Evolutionary conservation across 2,888 invertebrate genomes (phyloP), one percentile per base, ranked within the genome.

Genomic region (Stegophylla sp.): DNA sequence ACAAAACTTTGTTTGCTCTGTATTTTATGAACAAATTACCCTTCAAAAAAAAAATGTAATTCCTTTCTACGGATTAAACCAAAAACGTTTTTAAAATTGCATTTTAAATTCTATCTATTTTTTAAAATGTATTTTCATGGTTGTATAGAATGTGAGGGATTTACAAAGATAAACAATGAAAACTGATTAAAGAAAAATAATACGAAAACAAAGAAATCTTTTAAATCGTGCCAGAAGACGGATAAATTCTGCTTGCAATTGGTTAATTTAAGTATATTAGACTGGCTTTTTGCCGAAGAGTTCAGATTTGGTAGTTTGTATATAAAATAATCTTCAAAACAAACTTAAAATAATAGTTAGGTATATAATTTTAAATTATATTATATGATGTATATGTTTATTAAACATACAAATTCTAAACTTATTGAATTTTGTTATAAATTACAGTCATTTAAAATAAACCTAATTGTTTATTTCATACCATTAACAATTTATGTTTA

Each of bases 21-120:
- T 67, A 13, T 77, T 77, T 66, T 59, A 67, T 9, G 28, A n/a
- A 28, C 67, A 67, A 77, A 77, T 28, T 77, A 20, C 28, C 63
- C 63, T 63, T 63, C 15, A 48, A 48, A 48, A 63, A 74, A 48
- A 48, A 48, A 63, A 74, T 51, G 4, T 48, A 34, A 51, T 34
- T 61, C n/a, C 13, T 74, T 74, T 56, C n/a, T 48, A 63, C 15
- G 61, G 28, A 28, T 4, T 63, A 48, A 63, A 48, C 20, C 28
- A 17, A 41, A 53, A 71, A 26, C 45, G 20, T 74, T 28, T 23
- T 28, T 0, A n/a, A n/a, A n/a, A n/a, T n/a, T n/a, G n/a, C n/a
- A n/a, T n/a, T n/a, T n/a, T n/a, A 72, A 48, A 63, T 45, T 26
- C 7, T 45, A 17, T 45, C 23, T 28, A 51, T 28, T 28, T 69